phyloP scores from a whole-genome alignment of 2,113 vertebrate genomes.

The Gallinago paraguaiae region DNA sequence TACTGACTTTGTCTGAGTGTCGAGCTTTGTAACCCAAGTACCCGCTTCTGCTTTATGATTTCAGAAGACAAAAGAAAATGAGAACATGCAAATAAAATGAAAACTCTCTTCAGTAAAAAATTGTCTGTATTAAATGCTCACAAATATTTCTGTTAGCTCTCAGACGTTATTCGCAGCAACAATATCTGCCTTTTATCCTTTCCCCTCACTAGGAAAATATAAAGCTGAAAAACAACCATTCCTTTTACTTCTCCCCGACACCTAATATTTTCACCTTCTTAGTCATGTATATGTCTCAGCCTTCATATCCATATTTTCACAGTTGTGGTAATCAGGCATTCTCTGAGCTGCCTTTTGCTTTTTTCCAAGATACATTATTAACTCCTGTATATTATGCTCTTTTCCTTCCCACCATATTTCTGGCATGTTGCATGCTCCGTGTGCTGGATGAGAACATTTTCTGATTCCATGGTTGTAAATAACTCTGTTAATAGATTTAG shows the following conservation, averaged over 20 bases:
- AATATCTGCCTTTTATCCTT: neutral
- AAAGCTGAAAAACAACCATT: neutral
- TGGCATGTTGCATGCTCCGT: neutral
- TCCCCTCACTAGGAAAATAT: neutral
- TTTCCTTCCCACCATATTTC: neutral
- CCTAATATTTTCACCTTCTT: neutral
- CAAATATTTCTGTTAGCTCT: neutral
- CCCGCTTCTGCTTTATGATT: neutral
- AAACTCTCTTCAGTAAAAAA: neutral
- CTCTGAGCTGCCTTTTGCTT: neutral
- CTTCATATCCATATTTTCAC: neutral
- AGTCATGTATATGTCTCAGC: neutral
- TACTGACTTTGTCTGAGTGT: neutral
- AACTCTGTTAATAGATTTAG: neutral
- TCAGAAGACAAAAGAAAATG: neutral
- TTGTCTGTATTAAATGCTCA: neutral
- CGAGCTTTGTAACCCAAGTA: neutral
- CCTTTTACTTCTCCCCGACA: neutral
- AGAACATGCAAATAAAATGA: neutral
- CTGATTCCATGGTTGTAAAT: neutral
- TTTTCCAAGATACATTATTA: neutral
- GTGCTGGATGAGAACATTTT: neutral
- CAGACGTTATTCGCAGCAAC: neutral
- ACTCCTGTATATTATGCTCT: neutral
- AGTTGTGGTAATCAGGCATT: neutral